phyloP scores from a whole-genome alignment of 2,113 vertebrate species.

The Falco punctatus region DNA sequence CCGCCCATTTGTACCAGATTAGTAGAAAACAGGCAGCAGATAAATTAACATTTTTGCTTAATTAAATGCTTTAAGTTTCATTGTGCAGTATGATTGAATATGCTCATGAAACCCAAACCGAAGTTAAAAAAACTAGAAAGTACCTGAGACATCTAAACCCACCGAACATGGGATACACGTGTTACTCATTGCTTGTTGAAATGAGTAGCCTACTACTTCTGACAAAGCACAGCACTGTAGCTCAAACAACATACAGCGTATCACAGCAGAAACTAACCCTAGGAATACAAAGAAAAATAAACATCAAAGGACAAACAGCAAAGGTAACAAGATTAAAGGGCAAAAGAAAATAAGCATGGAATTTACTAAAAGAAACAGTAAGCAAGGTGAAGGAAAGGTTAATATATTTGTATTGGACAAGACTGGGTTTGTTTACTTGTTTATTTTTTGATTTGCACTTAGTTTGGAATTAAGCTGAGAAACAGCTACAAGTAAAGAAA shows the following conservation, averaged over 20 bases:
- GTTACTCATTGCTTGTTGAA: background rate
- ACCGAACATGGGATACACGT: fast-evolving
- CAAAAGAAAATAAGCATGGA: background rate
- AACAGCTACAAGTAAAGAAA: background rate
- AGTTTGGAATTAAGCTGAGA: background rate
- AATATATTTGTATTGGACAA: background rate
- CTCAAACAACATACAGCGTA: background rate
- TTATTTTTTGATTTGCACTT: background rate
- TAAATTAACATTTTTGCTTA: background rate
- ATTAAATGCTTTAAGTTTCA: background rate
- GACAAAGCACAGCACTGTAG: background rate
- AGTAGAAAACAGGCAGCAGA: background rate
- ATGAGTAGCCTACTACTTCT: background rate
- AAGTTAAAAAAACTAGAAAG: background rate
- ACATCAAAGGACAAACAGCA: background rate
- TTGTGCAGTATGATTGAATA: background rate
- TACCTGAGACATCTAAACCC: background rate
- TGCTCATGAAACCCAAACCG: background rate
- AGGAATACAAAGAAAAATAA: background rate
- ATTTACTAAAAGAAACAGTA: background rate
- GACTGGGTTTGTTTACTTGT: background rate
- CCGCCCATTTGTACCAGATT: background rate
- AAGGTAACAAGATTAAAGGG: background rate
- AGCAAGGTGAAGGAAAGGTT: background rate
- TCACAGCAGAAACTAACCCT: background rate